Conservation (phyloP, 2,113 vertebrate species). For the Gnathochromis pfefferi region DNA sequence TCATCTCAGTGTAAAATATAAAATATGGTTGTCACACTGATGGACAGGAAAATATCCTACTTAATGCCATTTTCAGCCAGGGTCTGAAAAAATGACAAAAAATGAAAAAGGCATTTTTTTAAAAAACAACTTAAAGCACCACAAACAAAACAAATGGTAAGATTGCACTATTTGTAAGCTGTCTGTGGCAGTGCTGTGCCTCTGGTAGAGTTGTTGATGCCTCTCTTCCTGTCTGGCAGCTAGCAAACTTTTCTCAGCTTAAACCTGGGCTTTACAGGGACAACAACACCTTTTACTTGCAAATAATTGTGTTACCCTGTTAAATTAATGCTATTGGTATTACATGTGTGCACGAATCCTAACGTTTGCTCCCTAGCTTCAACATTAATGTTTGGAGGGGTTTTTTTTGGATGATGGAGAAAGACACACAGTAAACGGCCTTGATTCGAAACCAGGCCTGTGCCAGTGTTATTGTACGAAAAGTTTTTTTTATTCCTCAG, state of each 20-base stretch:
- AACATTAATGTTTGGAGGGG: neutral
- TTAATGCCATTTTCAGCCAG: neutral
- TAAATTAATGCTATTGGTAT: neutral
- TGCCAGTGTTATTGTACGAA: neutral
- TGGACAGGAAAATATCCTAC: neutral
- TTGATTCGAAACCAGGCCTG: neutral
- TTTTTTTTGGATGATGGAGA: neutral
- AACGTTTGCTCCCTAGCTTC: neutral
- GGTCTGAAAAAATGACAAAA: neutral
- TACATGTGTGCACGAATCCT: neutral
- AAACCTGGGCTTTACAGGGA: neutral
- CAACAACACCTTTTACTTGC: neutral
- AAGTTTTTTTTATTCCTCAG: neutral
- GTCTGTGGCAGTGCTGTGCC: neutral
- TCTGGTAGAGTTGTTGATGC: neutral
- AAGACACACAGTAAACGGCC: neutral
- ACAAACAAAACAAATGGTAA: neutral
- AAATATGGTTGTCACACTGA: neutral
- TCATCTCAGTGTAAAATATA: neutral
- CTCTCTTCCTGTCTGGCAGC: neutral
- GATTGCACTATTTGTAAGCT: neutral
- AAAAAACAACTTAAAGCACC: neutral
- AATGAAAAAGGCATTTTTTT: neutral
- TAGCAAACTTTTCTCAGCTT: neutral
- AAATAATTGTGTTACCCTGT: neutral